Evolutionary conservation across 2,888 invertebrate species (phyloP), one percentile per base, ranked within the genome.

Genomic region (Cabera pusaria): DNA sequence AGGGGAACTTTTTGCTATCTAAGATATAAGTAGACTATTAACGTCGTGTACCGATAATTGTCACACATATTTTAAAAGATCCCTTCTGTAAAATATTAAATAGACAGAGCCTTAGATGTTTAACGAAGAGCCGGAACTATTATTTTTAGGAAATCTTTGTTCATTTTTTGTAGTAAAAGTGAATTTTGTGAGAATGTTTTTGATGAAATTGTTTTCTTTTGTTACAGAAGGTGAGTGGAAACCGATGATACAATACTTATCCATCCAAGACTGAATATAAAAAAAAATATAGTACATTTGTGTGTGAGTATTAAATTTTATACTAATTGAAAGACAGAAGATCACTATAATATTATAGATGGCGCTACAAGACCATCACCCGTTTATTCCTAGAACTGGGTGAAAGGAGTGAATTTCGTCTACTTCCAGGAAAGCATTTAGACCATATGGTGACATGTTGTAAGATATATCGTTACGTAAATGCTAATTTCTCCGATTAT

Each of bases 11-110:
- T 84, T 82, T 80, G 67, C 63, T 59, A 63, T 72, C 58, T 64
- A 79, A 81, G 78, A 71, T 85, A 84, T 86, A 83, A 83, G 76
- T 57, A 75, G 72, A 74, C 85, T 85, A 89, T 89, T 87, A 87
- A 82, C 80, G 82, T 82, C 87, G 65, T 88, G 87, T 89, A 79
- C 78, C 68, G 86, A 87, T 89, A 90, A 90, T 90, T 90, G 89
- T 89, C 89, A 79, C 88, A 87, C 87, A 85, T 89, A 89, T 86
- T 86, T 87, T 81, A 85, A 68, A 83, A 81, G 68, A 72, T 72
- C 58, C 64, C 66, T 61, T 69, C 59, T 61, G 71, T 69, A 63
- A 56, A 59, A 57, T 59, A 39, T 40, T 44, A 37, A 53, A 48
- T 48, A 28, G 45, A 50, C 46, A 18, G 36, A 38, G 39, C 31